Percentiles rank a stretch among this genome's conserved stretches.
phyloP scores from a whole-genome alignment of 2,888 invertebrate genomes.

The Pseudococcus longispinus region DNA sequence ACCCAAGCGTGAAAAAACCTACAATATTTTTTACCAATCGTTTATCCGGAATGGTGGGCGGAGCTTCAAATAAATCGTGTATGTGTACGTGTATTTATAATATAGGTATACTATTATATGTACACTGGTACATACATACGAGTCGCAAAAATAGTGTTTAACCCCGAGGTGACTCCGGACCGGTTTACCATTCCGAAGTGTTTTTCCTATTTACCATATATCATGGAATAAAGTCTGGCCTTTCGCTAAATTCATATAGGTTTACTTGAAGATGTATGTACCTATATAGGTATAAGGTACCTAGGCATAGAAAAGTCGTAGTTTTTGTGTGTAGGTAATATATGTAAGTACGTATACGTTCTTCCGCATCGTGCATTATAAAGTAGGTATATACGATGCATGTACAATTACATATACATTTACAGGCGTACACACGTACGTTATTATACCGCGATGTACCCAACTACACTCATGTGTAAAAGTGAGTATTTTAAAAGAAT shows the following conservation, averaged over 20 bases:
- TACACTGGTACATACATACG: neutral
- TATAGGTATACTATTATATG: neutral
- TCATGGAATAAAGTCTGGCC: slow-evolving; percentile 1
- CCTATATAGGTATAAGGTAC: neutral
- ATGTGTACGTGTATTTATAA: neutral
- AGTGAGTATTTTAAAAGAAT: neutral
- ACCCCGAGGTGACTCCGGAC: slow-evolving; percentile 42
- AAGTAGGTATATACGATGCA: neutral
- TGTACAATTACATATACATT: neutral
- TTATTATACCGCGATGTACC: neutral
- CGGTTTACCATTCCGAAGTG: slow-evolving; percentile 26
- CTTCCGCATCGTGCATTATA: slow-evolving; percentile 21
- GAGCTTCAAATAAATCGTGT: slow-evolving; percentile 22
- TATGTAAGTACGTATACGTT: neutral
- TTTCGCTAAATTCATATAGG: neutral
- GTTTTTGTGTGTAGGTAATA: neutral
- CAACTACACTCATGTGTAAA: no score
- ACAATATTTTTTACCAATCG: slow-evolving; percentile 3
- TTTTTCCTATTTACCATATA: slow-evolving; percentile 43
- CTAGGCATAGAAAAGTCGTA: neutral
- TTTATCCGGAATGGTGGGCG: slow-evolving; percentile 22
- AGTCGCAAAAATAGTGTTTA: slow-evolving; percentile 33
- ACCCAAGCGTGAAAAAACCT: slow-evolving; percentile 1
- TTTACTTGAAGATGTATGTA: neutral
- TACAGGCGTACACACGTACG: neutral